These are phyloP conservation scores for Pristionchus mayeri DNA, from an alignment of 2,888 invertebrate species.

Conservation along the genomic window DNA sequence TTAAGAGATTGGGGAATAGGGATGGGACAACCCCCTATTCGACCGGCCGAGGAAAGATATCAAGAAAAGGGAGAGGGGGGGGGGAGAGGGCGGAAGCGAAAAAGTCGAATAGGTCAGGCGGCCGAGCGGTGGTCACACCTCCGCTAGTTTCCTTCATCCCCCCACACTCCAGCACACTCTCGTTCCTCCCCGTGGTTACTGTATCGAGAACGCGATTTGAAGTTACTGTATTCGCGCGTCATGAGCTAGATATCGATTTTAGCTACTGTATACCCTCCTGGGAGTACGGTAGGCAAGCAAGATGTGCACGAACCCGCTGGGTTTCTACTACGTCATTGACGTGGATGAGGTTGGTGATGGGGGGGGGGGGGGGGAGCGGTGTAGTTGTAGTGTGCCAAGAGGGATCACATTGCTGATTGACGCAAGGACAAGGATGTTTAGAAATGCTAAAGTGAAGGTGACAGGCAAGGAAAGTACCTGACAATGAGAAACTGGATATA, in stretches of 20 bases:
- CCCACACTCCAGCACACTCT: too few relatives aligned
- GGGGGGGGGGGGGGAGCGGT: neutral
- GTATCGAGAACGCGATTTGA: neutral
- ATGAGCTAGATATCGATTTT: neutral
- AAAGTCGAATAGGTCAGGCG: neutral
- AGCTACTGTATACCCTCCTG: neutral
- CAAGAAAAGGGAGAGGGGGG: neutral
- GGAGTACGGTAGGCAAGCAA: neutral
- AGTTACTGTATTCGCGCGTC: too few relatives aligned
- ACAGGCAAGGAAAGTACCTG: too few relatives aligned
- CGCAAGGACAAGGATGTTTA: too few relatives aligned
- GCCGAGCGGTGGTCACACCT: neutral
- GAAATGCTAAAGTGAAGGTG: too few relatives aligned
- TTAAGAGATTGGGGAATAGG: neutral
- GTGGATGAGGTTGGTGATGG: constrained; percentile 8
- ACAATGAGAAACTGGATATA: neutral
- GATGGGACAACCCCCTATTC: constrained; percentile 12
- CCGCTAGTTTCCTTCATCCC: neutral
- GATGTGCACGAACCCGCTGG: constrained; percentile 46
- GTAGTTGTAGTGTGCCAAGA: neutral
- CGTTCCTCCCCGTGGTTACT: neutral
- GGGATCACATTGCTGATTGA: too few relatives aligned
- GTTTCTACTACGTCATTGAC: constrained; percentile 29
- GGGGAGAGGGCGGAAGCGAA: neutral
- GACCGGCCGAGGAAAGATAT: neutral